These are phyloP conservation scores for Gephyroberyx darwinii DNA, from an alignment of 2,797 vertebrate species.

Conservation along the genomic window DNA sequence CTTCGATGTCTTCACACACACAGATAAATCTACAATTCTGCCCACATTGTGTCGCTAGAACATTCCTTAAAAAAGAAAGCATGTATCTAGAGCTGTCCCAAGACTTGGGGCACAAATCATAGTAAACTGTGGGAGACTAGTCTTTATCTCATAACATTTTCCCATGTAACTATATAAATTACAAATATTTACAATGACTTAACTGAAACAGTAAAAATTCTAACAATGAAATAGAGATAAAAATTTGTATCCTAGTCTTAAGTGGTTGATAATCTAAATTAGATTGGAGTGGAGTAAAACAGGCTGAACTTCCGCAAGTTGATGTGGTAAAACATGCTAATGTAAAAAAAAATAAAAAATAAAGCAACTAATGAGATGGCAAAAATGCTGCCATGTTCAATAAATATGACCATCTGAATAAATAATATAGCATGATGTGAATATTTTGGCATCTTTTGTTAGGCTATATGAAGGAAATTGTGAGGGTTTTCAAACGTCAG, in stretches of 20 bases:
- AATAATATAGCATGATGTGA: constrained; percentile 58
- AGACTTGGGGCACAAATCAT: constrained; percentile 58
- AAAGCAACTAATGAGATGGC: constrained; percentile 4
- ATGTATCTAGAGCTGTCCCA: constrained; percentile 68
- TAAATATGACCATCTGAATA: constrained; percentile 71
- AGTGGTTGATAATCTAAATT: constrained; percentile 42
- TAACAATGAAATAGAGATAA: constrained; percentile 57
- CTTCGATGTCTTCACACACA: constrained; percentile 62
- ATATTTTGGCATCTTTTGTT: constrained; percentile 42
- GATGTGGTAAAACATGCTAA: constrained; percentile 44
- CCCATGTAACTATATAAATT: constrained; percentile 76
- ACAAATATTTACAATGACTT: constrained; percentile 78
- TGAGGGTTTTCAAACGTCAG: constrained; percentile 23
- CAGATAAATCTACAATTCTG: constrained; percentile 67
- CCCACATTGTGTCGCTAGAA: constrained; percentile 63
- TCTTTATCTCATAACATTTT: constrained; percentile 62
- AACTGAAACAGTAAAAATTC: constrained; percentile 64
- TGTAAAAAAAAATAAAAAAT: constrained; percentile 34
- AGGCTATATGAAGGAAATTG: constrained; percentile 25
- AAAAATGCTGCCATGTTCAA: constrained; percentile 59
- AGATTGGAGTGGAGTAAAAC: background rate
- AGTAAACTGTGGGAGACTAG: constrained; percentile 67
- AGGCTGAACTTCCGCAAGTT: constrained; percentile 6
- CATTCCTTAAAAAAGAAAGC: constrained; percentile 73
- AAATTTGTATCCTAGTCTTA: constrained; percentile 46